Evolutionary conservation across 2,113 vertebrate species (phyloP).

Genomic region (Leptobrachium ailaonicum): DNA sequence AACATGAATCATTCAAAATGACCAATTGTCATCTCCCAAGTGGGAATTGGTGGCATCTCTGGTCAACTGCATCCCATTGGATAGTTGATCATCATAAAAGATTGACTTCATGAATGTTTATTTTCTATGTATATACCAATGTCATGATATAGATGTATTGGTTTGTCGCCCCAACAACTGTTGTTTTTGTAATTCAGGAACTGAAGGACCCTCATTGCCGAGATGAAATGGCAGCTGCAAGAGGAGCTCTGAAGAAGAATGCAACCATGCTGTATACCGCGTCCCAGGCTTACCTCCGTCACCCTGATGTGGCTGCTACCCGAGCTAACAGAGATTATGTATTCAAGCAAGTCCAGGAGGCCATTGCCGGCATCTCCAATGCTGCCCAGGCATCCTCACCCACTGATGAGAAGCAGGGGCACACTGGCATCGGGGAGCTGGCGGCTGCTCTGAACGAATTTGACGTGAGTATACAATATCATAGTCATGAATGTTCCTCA

Average conservation of each 20-base stretch:
- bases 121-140: too few species aligned
- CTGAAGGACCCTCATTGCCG: slow-evolving; percentile 96
- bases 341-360: slow-evolving; percentile 98
- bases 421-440: slow-evolving; percentile 93
- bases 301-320: slow-evolving; percentile 93
- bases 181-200: slow-evolving; percentile 65
- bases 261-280: slow-evolving; percentile 97
- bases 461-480: slow-evolving; percentile 79
- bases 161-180: too few species aligned
- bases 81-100: too few species aligned
- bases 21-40: too few species aligned
- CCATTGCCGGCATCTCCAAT: slow-evolving; percentile 92
- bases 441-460: slow-evolving; percentile 97
- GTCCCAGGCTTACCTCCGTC: slow-evolving; percentile 94
- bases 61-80: too few species aligned
- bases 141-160: too few species aligned
- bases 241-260: slow-evolving; percentile 95
- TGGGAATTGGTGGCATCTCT: too few species aligned
- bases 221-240: slow-evolving; percentile 96
- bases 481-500: too few species aligned
- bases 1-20: too few species aligned
- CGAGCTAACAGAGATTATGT: slow-evolving; percentile 96
- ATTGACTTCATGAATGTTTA: too few species aligned
- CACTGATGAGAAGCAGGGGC: slow-evolving; percentile 92
- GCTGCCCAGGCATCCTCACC: slow-evolving; percentile 94